Base-by-base conservation (phyloP, 1,140 invertebrate genomes). In the Trachelipus rathkii region DNA sequence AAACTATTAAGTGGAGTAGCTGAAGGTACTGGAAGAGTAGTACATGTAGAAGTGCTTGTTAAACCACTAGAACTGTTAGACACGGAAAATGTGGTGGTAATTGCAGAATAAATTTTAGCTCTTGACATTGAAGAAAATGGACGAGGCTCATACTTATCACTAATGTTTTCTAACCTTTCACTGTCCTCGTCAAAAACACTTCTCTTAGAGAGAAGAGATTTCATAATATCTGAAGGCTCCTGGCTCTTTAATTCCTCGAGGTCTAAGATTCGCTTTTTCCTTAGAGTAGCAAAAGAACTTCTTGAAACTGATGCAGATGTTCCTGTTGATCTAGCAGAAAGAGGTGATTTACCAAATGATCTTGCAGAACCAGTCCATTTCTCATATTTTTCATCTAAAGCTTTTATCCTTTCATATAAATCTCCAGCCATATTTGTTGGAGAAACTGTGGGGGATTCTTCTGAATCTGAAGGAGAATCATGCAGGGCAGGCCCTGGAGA, bases 121-220 rank as follows among this genome's bases (percentile, higher is more conserved):
- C 50, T 13, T 15, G 50, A 19, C 33, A 75, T 46, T 11, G 73
- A 71, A n/a, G 44, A 33, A 67, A 50, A 74, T 11, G 84, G 89
- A 75, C 88, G 88, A 44, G 91, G 91, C 84, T 94, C 92, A 83
- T 94, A 94, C 85, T 95, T 94, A 81, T 95, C 91, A 82, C 90
- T 89, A 81, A 93, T 85, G 82, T 95, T 95, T 85, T 97, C 95
- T 21, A 98, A 86, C 10, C 96, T 87, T 84, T 97, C 95, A 13
- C 92, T 91, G 84, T 98, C 96, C 84, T 97, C 95, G 84, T 98
- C 96, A 84, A 98, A 97, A 11, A 98, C 94, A 72, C 93, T 96
- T 71, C 92, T 90, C 83, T 95, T 95, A 9, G 95, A 93, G 77
- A 97, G 87, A 71, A 98, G 89, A 13, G 93, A 94, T 82, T 95